Base-by-base conservation (phyloP, 2,113 vertebrate species). In the Gorsachius goisagi region DNA sequence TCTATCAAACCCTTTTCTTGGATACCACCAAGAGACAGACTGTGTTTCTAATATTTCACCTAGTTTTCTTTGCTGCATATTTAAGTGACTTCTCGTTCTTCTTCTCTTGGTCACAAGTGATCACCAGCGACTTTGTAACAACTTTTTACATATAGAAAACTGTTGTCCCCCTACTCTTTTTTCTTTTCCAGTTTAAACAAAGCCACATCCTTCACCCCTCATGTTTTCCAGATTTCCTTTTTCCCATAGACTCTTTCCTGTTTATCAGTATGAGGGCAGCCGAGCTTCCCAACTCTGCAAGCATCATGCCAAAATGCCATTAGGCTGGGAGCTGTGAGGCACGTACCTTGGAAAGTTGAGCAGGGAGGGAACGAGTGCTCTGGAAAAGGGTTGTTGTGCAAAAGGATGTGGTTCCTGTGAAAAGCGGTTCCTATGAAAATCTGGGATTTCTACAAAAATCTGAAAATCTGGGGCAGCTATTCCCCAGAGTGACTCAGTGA, bases 211-310 rank as follows among this genome's bases (percentile, higher is more conserved):
- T 92, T 92, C 44, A 84, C 16, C 16, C 37, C 44, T 89, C 77
- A 56, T 95, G 77, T 79, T 91, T 91, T 91, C 87, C 93, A 85
- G 87, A 91, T 94, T 92, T 95, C 73, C 3, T 1, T 85, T 93
- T 85, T 73, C 81, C 89, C 9, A 1, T 79, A 68, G 74, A 52
- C 62, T 94, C 66, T 53, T 91, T 94, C 85, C 58, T 93, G 58
- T 64, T 64, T 39, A 95, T 92, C 66, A 50, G 28, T 72, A 35
- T 11, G 30, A 95, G 44, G 30, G 49, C 79, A 96, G 80, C 39
- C 81, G 81, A 67, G 49, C 60, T 93, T 82, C 81, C 53, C 63
- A 58, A 16, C 64, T 71, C 80, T 84, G 59, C 47, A 82, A 93
- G 47, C 71, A 88, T 67, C 85, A 55, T 23, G 37, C 74, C 62